Evolutionary conservation across 2,888 invertebrate species (phyloP).

Genomic region (Auanema sp.): DNA sequence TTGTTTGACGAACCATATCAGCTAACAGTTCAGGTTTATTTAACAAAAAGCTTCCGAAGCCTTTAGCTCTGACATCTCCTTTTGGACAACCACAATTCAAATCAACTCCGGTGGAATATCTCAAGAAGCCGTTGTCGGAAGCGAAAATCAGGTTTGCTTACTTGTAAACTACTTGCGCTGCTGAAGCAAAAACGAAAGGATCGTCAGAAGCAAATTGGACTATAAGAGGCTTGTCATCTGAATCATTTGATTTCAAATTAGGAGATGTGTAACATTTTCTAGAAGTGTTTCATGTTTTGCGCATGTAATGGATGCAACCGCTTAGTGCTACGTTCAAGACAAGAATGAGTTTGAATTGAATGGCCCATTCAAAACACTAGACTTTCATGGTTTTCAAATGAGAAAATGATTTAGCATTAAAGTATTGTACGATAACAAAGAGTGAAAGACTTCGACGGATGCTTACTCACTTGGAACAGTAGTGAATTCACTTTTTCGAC

Average conservation of each 20-base stretch:
- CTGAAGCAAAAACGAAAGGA: constrained; percentile 79
- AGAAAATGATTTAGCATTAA: not conserved
- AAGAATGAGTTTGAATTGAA: no score
- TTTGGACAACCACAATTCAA: constrained; percentile 98
- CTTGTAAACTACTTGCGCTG: constrained; percentile 81
- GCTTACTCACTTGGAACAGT: constrained; percentile 63
- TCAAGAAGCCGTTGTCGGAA: constrained; percentile 63
- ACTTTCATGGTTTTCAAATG: not conserved
- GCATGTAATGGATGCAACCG: no score
- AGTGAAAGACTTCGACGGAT: not conserved
- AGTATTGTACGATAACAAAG: no score
- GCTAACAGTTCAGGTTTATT: constrained; percentile 78
- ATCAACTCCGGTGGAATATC: constrained; percentile 87
- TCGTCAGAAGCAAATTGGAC: constrained; percentile 93
- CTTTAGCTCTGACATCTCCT: constrained; percentile 63
- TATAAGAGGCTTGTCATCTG: constrained; percentile 81
- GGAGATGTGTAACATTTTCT: no score
- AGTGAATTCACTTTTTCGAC: constrained; percentile 71
- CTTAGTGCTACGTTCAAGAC: no score
- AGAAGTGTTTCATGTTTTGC: no score
- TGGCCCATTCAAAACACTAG: not conserved
- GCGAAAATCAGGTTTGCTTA: constrained; percentile 68
- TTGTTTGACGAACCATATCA: constrained; percentile 79
- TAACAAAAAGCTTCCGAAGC: constrained; percentile 46
- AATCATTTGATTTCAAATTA: no score